Conservation (phyloP, 2,113 vertebrate species). For the Psettodes erumei region DNA sequence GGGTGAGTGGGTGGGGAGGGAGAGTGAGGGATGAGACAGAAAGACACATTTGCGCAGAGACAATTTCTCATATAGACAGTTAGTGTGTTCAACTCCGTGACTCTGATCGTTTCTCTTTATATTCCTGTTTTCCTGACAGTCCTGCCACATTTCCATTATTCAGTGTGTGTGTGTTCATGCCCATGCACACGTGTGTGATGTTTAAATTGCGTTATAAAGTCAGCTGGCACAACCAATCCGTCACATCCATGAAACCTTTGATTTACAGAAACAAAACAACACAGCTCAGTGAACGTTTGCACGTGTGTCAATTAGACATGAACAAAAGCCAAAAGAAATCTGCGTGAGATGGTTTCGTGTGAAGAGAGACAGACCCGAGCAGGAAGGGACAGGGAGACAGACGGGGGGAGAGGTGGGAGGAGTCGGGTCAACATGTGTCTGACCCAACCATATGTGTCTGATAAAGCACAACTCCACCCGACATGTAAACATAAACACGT, state of each 20-base stretch:
- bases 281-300: not conserved
- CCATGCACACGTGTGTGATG: too few relatives aligned
- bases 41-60: not conserved
- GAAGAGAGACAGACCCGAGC: not conserved
- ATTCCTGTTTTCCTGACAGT: conserved; percentile 25
- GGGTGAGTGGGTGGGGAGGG: not conserved
- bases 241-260: conserved; percentile 47
- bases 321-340: conserved; percentile 7
- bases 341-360: conserved; percentile 3
- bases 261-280: conserved; percentile 44
- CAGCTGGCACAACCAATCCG: conserved; percentile 22
- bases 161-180: not conserved
- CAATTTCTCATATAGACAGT: conserved; percentile 19
- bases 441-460: not conserved
- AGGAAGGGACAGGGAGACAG: too few relatives aligned
- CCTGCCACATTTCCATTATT: conserved; percentile 15
- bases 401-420: not conserved
- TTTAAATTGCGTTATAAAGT: conserved; percentile 46
- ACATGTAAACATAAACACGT: not conserved
- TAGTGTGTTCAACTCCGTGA: not conserved
- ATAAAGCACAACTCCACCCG: not conserved
- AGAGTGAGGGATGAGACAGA: not conserved
- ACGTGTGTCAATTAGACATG: conserved; percentile 38
- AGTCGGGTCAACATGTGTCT: not conserved
- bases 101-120: conserved; percentile 31